These are phyloP conservation scores for Clinocottus analis DNA, from an alignment of 2,113 vertebrate genomes.

Conservation along the genomic window DNA sequence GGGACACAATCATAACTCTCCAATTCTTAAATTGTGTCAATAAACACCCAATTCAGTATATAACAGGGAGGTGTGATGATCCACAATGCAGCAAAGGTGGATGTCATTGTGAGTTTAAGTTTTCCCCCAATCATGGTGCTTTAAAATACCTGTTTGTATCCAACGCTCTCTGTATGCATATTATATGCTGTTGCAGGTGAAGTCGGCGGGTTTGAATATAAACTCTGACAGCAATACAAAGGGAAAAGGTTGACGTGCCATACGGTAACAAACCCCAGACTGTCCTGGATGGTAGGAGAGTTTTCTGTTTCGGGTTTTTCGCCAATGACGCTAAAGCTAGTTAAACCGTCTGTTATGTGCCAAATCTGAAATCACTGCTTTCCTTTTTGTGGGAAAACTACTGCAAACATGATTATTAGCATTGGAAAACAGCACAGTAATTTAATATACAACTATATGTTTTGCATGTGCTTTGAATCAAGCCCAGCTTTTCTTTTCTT, in stretches of 20 bases:
- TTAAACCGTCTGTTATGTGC: not conserved
- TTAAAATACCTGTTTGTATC: not conserved
- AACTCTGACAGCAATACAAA: not conserved
- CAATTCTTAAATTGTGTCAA: not conserved
- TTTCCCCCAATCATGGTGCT: not conserved
- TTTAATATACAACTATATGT: conserved; percentile 45
- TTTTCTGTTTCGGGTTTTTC: not conserved
- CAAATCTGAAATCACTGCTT: not conserved
- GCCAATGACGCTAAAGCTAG: conserved; percentile 1
- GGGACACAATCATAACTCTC: not conserved
- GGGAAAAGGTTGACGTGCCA: not conserved
- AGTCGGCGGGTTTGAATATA: not conserved
- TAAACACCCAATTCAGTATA: not conserved
- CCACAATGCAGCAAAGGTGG: not conserved
- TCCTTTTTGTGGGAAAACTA: not conserved
- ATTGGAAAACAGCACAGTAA: conserved; percentile 1
- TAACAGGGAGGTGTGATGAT: not conserved
- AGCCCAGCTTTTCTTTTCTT: conserved; percentile 12
- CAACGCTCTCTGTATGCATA: not conserved
- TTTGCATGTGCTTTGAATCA: conserved; percentile 41
- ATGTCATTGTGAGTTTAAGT: not conserved
- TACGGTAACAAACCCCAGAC: not conserved
- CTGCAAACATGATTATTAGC: not conserved
- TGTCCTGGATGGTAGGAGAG: not conserved
- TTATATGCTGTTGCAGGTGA: not conserved